A percentile compares a stretch with the other conserved stretches of the same genome.
These are phyloP conservation scores for Prolemur simus DNA, from an alignment of 2,113 vertebrate species.

Conservation along the genomic window DNA sequence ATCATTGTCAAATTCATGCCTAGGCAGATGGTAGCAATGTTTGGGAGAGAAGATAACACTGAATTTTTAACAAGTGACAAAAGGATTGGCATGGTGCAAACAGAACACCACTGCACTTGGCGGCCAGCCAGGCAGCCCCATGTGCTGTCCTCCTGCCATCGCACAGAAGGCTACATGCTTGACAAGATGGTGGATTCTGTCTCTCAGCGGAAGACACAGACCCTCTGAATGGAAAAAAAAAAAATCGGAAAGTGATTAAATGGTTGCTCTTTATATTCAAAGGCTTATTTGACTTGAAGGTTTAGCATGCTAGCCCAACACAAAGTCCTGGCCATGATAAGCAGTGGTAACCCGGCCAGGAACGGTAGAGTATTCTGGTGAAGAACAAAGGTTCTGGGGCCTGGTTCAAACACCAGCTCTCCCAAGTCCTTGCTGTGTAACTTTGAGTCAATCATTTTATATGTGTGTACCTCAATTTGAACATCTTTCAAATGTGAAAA, in stretches of 20 bases:
- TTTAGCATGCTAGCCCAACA: neutral
- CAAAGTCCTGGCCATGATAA: neutral
- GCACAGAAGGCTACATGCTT: slow-evolving; percentile 34
- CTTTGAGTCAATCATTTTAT: neutral
- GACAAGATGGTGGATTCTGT: neutral
- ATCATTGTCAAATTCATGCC: slow-evolving; percentile 68
- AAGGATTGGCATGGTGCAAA: slow-evolving; percentile 64
- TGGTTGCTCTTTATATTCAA: neutral
- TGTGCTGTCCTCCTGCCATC: neutral
- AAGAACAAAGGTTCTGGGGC: neutral
- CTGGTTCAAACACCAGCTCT: neutral
- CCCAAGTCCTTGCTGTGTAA: neutral
- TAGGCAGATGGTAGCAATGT: slow-evolving; percentile 71
- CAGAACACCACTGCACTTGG: slow-evolving; percentile 26
- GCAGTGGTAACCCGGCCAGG: neutral
- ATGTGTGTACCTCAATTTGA: neutral
- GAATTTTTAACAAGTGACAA: slow-evolving; percentile 77
- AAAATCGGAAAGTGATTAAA: neutral
- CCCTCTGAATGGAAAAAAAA: neutral
- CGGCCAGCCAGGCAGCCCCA: neutral
- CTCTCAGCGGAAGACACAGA: slow-evolving; percentile 7
- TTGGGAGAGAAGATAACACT: slow-evolving; percentile 65
- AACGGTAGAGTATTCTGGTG: neutral
- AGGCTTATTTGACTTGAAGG: neutral
- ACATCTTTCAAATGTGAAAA: neutral